Conservation (phyloP, 2,797 vertebrate genomes). For the Rhinogobio ventralis region DNA sequence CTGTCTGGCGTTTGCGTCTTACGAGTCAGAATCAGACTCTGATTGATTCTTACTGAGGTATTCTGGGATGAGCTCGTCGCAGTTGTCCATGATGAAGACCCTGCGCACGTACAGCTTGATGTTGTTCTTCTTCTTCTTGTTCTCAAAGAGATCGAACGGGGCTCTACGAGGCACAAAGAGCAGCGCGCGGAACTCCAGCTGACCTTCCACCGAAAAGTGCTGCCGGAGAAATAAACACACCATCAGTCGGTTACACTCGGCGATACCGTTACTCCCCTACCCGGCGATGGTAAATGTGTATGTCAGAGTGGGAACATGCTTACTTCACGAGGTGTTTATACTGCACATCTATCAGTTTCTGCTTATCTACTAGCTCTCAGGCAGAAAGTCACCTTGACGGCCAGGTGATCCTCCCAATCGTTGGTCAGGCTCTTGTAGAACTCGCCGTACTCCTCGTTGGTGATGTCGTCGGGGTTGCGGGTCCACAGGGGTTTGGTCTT, state of each 20-base stretch:
- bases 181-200: constrained; percentile 90
- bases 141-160: constrained; percentile 92
- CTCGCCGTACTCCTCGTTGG: constrained; percentile 91
- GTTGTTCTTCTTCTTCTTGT: constrained; percentile 94
- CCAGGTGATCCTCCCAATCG: constrained; percentile 96
- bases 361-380: not conserved
- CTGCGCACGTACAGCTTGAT: constrained; percentile 95
- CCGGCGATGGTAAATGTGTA: too few species aligned
- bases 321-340: too few species aligned
- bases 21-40: not conserved
- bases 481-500: constrained; percentile 97
- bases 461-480: constrained; percentile 93
- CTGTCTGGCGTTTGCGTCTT: not conserved
- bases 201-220: constrained; percentile 91
- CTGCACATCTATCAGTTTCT: not conserved
- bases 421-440: constrained; percentile 96
- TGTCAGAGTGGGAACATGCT: not conserved
- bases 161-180: constrained; percentile 91
- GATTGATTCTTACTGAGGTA: constrained; percentile 87
- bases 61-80: constrained; percentile 94
- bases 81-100: constrained; percentile 99
- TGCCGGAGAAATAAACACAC: constrained; percentile 49
- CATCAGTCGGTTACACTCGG: not conserved
- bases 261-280: not conserved
- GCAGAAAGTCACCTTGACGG: constrained; percentile 91